Percentiles rank a stretch among this genome's conserved stretches.
phyloP scores from a whole-genome alignment of 2,888 invertebrate species.

The Dryococelus australis region DNA sequence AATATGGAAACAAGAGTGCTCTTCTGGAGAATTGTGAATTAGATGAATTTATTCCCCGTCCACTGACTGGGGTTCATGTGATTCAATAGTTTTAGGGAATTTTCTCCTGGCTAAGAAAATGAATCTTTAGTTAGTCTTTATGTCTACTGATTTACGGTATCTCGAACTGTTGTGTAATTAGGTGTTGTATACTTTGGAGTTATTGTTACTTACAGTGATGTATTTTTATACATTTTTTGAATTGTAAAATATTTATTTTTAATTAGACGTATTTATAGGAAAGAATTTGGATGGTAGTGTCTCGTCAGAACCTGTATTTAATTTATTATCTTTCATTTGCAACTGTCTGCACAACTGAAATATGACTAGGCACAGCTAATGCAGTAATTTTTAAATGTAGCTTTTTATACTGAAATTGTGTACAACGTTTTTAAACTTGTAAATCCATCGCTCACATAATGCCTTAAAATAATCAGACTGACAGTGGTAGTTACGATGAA shows the following conservation, averaged over 20 bases:
- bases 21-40: background rate
- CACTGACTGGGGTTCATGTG: background rate
- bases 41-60: background rate
- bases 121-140: background rate
- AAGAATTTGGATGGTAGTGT: background rate
- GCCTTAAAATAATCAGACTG: constrained; percentile 47
- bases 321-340: background rate
- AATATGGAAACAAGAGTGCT: background rate
- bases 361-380: background rate
- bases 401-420: constrained; percentile 37
- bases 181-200: background rate
- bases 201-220: constrained; percentile 16
- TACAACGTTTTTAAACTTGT: background rate
- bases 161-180: constrained; percentile 10
- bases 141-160: background rate
- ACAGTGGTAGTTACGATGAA: constrained; percentile 30
- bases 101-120: background rate
- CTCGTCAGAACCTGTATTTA: background rate
- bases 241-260: constrained; percentile 16
- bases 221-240: constrained; percentile 13
- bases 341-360: constrained; percentile 1
- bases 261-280: background rate
- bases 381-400: constrained; percentile 25
- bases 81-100: background rate
- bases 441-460: constrained; percentile 40